phyloP scores from a whole-genome alignment of 1,140 invertebrate genomes.

The Planococcus citri region DNA sequence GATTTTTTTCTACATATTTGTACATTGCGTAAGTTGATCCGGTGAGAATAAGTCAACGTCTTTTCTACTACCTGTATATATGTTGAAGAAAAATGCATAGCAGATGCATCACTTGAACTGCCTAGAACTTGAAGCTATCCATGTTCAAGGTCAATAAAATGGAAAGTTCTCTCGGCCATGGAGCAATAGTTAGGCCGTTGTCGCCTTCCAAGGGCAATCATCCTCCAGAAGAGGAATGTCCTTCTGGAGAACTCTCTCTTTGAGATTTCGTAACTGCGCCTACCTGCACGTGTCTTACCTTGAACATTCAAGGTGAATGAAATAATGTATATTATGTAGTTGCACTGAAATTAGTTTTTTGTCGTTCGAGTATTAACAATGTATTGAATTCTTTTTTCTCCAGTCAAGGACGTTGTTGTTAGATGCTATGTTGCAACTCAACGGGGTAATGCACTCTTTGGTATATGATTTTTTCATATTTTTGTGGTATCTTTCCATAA shows the following conservation, averaged over 20 bases:
- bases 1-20: too few species aligned
- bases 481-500: too few species aligned
- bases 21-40: too few species aligned
- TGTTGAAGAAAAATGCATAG: too few species aligned
- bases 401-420: slow-evolving; percentile 8
- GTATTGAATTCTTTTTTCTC: slow-evolving; percentile 13
- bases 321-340: too few species aligned
- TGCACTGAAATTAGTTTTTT: not conserved
- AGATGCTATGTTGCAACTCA: not conserved
- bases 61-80: too few species aligned
- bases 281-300: slow-evolving; percentile 14
- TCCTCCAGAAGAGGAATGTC: slow-evolving; percentile 11
- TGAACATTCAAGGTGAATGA: slow-evolving; percentile 11
- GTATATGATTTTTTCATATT: not conserved
- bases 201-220: not conserved
- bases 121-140: not conserved
- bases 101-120: not conserved
- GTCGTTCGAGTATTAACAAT: not conserved
- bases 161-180: not conserved
- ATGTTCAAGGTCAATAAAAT: slow-evolving; percentile 16
- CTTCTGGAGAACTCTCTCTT: slow-evolving; percentile 8
- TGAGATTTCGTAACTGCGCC: slow-evolving; percentile 8
- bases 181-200: not conserved
- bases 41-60: too few species aligned
- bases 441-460: not conserved